Base-by-base conservation (phyloP, 2,797 vertebrate species). In the Amniataba percoides region DNA sequence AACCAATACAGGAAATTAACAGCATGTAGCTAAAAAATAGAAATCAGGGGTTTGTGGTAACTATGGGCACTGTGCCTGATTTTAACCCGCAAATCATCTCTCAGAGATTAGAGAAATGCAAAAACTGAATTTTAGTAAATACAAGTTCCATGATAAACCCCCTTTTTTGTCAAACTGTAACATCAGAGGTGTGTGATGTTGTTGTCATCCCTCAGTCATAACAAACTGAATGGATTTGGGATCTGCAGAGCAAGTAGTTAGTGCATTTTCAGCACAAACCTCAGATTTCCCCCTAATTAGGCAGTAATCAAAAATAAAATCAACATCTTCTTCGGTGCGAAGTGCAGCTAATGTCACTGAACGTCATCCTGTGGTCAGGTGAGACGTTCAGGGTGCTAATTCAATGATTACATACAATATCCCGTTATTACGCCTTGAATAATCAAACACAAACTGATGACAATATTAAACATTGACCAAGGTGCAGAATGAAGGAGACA, bases 101-200 rank as follows among this genome's bases (percentile, higher is more conserved):
- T n/a, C n/a, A n/a, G 11, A 77, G 45, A 51, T 68, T 36, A 48
- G 19, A 69, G 43, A 76, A 34, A 63, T 14, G 2, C 67, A 2
- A 25, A 14, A 23, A 23, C 27, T 39, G 39, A 43, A 56, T 66
- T 48, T 70, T 39, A 4, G 12, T 25, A 27, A 57, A 51, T 42
- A 36, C 46, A 39, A 48, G 16, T 34, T 18, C 36, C 27, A 0
- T 19, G 4, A 57, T 59, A 42, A 71, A 71, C 71, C 36, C 23
- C 55, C 34, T 25, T 11, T 43, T n/a, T 45, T 36, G 62, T 74
- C 2, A 18, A 76, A 4, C 39, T 62, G 39, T 39, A 73, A 65
- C 57, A 78, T 60, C 31, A 25, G 19, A 61, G 64, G 7, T 55
- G 45, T 53, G 13, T 58, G 51, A 48, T 13, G 46, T 49, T 53